Percentiles rank a stretch among this genome's conserved stretches.
phyloP scores from a whole-genome alignment of 2,888 invertebrate genomes.

The Nomada ruficornis region DNA sequence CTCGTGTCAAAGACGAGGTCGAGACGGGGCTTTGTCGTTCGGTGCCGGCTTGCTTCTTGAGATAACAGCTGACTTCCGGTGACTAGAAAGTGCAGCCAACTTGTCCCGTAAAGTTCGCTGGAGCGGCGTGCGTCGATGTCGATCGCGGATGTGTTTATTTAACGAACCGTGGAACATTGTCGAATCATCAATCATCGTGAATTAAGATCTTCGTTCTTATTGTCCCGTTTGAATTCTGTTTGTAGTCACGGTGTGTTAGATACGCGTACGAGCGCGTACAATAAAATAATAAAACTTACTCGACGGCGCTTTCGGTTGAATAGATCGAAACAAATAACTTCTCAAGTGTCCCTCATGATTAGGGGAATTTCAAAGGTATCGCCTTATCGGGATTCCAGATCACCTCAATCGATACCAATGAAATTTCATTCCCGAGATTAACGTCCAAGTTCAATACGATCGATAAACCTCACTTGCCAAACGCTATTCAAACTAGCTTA shows the following conservation, averaged over 20 bases:
- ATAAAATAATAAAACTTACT: too few species aligned
- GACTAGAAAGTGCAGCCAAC: conserved; percentile 57
- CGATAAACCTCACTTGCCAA: background rate
- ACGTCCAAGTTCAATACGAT: background rate
- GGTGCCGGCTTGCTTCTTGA: conserved; percentile 61
- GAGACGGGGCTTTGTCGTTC: conserved; percentile 58
- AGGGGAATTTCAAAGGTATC: too few species aligned
- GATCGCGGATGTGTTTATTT: conserved; percentile 24
- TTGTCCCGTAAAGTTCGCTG: conserved; percentile 43
- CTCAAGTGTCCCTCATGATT: background rate
- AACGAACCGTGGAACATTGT: conserved; percentile 10
- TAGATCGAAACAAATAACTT: background rate
- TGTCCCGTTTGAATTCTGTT: background rate
- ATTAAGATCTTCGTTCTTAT: background rate
- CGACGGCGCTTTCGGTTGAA: background rate
- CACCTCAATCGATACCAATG: background rate
- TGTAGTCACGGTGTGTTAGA: background rate
- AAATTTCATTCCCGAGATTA: background rate
- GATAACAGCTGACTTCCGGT: conserved; percentile 67
- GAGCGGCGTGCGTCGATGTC: conserved; percentile 17
- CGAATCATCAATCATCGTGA: conserved; percentile 12
- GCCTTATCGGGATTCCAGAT: background rate
- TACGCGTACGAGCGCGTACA: background rate
- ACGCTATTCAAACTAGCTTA: background rate
- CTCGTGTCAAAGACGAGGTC: conserved; percentile 56